Base-by-base conservation (phyloP, 2,113 vertebrate species). In the Pseudorectes ferrugineus region DNA sequence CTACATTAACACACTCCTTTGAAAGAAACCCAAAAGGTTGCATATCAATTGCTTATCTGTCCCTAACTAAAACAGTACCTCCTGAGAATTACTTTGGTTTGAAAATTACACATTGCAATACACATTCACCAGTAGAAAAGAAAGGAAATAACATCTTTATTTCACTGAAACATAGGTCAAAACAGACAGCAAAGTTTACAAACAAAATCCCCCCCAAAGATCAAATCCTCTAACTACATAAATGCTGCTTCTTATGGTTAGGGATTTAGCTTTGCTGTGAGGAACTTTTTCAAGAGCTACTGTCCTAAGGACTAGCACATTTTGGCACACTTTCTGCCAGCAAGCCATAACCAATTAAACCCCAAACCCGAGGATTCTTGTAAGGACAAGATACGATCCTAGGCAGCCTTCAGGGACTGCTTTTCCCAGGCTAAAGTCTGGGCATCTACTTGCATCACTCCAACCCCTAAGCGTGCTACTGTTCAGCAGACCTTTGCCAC, bases 401-500 rank as follows among this genome's bases (percentile, higher is more conserved):
- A 36, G 51, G 26, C 70, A 85, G 57, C 6, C 24, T 81, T 71
- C 48, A 67, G 19, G 31, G 24, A 67, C 5, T 45, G 31, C 42
- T 75, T 71, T 85, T 40, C 45, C 40, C 85, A 77, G 36, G 57
- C n/a, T 31, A 5, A n/a, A 62, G 20, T 14, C 54, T 49, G 35
- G 36, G 59, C 55, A 86, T 29, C 72, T n/a, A n/a, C 35, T 42
- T 21, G 14, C 65, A 76, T 21, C 48, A 6, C 70, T 52, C 17
- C 63, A 87, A 2, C 1, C 14, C 23, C 17, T 17, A 40, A 33
- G 52, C 0, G 1, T 36, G 73, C 77, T 71, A 9, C 73, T 93
- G 83, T 55, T 58, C 19, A 29, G 52, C 89, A 76, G 66, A 82
- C 54, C 82, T 93, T 40, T 63, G 66, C 36, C 85, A 61, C 29